Evolutionary conservation across 1,140 invertebrate genomes (phyloP).

Genomic region (Trigoniulus corallinus): DNA sequence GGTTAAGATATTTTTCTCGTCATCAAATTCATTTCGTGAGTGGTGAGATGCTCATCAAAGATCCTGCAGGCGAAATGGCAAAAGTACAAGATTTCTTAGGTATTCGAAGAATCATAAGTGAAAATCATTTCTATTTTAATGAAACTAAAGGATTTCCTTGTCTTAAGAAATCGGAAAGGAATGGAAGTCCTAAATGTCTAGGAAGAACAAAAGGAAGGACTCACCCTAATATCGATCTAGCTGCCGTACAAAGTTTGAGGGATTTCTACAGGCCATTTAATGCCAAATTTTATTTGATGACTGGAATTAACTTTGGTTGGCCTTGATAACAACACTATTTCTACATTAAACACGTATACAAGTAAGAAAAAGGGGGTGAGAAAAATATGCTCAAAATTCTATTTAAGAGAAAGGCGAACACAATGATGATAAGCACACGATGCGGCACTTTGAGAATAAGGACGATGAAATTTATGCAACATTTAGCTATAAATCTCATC

Average conservation of each 20-base stretch:
- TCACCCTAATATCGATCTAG: constrained; percentile 45
- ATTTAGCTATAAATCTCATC: no score
- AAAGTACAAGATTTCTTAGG: constrained; percentile 31
- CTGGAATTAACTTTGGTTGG: constrained; percentile 78
- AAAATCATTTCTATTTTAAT: constrained; percentile 30
- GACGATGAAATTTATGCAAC: no score
- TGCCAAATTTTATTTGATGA: constrained; percentile 73
- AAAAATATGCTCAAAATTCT: no score
- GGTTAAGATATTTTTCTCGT: constrained; percentile 32
- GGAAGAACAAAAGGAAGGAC: constrained; percentile 33
- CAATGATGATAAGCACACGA: no score
- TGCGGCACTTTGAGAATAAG: no score
- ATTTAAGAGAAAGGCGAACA: no score
- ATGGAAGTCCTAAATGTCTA: constrained; percentile 27
- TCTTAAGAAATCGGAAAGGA: constrained; percentile 21
- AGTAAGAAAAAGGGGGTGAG: no score
- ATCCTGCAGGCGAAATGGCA: constrained; percentile 30
- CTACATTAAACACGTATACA: no score
- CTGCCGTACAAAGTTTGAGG: constrained; percentile 50
- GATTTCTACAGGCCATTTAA: constrained; percentile 87
- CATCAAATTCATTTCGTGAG: constrained; percentile 32
- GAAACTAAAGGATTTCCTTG: constrained; percentile 33
- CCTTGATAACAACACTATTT: no score
- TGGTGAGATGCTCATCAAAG: constrained; percentile 30
- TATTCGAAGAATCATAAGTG: constrained; percentile 21